Conservation (phyloP, 1,140 invertebrate species). For the Drosophila obscura region DNA sequence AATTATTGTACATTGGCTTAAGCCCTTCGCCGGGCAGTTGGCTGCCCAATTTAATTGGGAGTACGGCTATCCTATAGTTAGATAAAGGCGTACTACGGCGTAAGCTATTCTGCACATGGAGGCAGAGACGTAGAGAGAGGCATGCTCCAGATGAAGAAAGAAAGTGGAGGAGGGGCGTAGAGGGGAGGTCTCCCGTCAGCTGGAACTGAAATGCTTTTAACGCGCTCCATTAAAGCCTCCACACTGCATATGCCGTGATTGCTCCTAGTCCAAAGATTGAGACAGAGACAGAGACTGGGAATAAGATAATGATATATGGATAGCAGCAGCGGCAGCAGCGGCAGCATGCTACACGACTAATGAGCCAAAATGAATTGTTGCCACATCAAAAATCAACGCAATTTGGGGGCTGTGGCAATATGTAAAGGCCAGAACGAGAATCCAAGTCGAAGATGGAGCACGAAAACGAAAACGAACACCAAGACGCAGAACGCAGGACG, state of each 20-base stretch:
- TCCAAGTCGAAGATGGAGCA: constrained; percentile 1
- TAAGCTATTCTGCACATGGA: too few relatives aligned
- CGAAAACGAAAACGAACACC: constrained; percentile 7
- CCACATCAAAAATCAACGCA: constrained; percentile 81
- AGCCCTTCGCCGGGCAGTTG: constrained; percentile 40
- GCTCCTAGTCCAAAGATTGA: not conserved
- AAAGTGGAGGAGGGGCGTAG: too few relatives aligned
- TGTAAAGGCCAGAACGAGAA: constrained; percentile 58
- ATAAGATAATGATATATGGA: constrained; percentile 73
- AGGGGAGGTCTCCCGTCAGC: not conserved
- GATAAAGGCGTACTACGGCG: constrained; percentile 1
- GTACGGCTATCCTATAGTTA: constrained; percentile 2
- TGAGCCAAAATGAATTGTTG: constrained; percentile 81
- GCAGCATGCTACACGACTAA: constrained; percentile 71
- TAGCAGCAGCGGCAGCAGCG: constrained; percentile 37
- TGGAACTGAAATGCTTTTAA: constrained; percentile 51
- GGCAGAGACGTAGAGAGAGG: too few relatives aligned
- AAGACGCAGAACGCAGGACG: constrained; percentile 11
- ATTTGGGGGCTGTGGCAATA: constrained; percentile 70
- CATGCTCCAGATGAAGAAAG: too few relatives aligned
- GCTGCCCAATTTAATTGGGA: constrained; percentile 38
- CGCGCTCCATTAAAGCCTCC: constrained; percentile 50
- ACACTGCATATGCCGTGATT: constrained; percentile 54
- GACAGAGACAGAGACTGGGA: not conserved
- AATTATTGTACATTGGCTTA: constrained; percentile 63